Conservation (phyloP, 2,888 invertebrate genomes). For the Ophraella communa region DNA sequence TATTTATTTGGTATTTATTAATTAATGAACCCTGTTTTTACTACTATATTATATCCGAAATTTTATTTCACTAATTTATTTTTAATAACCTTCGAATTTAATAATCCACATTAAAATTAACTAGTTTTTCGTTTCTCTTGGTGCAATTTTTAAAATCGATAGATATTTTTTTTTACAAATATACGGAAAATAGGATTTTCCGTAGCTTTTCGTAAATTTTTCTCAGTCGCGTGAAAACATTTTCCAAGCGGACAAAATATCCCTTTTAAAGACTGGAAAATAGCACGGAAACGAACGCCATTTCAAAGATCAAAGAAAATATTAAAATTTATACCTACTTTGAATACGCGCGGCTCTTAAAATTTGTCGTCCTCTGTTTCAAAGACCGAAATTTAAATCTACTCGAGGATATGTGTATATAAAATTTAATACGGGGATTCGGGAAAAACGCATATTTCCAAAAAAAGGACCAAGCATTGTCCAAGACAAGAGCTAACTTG, state of each 20-base stretch:
- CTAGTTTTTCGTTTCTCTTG: constrained; percentile 1
- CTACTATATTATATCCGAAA: too few species aligned
- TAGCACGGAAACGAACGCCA: constrained; percentile 16
- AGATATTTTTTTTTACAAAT: constrained; percentile 9
- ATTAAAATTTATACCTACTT: constrained; percentile 27
- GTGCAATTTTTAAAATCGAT: constrained; percentile 43
- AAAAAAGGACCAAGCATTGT: too few species aligned
- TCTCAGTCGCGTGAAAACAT: not conserved
- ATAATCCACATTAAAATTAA: not conserved
- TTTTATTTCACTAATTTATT: too few species aligned
- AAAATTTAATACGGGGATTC: not conserved
- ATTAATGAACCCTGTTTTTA: too few species aligned
- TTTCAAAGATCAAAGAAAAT: constrained; percentile 25
- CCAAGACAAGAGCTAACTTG: too few species aligned
- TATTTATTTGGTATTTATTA: too few species aligned
- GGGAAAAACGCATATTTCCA: too few species aligned
- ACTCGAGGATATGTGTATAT: not conserved
- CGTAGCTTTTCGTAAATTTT: constrained; percentile 8
- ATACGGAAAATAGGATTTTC: constrained; percentile 24
- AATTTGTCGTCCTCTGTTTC: not conserved
- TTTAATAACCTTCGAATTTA: too few species aligned
- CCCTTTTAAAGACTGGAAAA: constrained; percentile 11
- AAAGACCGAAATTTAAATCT: not conserved
- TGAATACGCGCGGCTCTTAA: not conserved
- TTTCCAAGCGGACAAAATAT: constrained; percentile 4